These are phyloP conservation scores for Tachina lurida DNA, from an alignment of 2,888 invertebrate genomes.

Conservation along the genomic window DNA sequence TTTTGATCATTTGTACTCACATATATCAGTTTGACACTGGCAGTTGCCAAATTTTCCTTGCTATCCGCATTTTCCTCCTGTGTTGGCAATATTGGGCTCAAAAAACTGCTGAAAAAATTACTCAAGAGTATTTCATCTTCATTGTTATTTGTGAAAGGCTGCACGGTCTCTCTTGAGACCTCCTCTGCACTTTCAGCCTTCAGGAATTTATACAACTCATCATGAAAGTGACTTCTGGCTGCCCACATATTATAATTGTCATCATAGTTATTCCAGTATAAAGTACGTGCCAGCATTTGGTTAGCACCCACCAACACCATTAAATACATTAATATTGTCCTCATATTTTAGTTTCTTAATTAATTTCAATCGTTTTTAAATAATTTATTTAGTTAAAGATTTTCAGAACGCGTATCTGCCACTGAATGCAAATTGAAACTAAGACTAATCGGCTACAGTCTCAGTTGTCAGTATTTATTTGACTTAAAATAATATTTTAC, in stretches of 20 bases:
- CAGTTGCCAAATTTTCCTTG: background rate
- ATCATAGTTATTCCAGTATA: background rate
- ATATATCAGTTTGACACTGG: background rate
- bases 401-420: constrained; percentile 5
- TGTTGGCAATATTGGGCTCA: background rate
- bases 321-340: constrained; percentile 4
- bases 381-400: background rate
- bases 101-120: background rate
- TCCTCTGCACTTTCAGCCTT: constrained; percentile 1
- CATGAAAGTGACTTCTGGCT: background rate
- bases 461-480: constrained; percentile 58
- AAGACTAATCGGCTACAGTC: constrained; percentile 38
- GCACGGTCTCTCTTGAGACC: background rate
- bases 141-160: background rate
- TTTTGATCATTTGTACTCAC: background rate
- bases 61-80: background rate
- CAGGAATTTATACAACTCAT: background rate
- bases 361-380: background rate
- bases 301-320: background rate
- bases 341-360: constrained; percentile 29
- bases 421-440: constrained; percentile 40
- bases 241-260: background rate
- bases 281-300: constrained; percentile 7
- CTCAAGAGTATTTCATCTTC: background rate
- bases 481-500: constrained; percentile 33